These are phyloP conservation scores for Phengaris arion DNA, from an alignment of 2,888 invertebrate species.

Conservation along the genomic window DNA sequence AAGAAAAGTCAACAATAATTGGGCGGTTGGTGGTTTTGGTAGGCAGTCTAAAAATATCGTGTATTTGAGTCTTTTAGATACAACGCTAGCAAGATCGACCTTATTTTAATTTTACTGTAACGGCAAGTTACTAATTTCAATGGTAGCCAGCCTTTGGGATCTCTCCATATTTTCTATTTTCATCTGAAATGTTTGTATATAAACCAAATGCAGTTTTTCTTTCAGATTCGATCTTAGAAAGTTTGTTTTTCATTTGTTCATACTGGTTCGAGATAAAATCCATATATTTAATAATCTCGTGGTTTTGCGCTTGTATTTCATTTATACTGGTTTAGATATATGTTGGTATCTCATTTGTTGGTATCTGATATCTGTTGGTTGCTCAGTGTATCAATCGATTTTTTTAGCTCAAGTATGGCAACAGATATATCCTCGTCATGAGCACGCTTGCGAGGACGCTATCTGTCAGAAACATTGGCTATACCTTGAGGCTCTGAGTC, in stretches of 20 bases:
- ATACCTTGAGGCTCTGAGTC: neutral
- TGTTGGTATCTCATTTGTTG: no score
- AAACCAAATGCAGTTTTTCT: neutral
- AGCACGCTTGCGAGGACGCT: neutral
- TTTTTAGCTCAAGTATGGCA: neutral
- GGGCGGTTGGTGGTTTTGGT: neutral
- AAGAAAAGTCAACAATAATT: neutral
- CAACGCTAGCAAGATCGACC: neutral
- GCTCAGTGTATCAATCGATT: neutral
- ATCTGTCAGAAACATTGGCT: neutral
- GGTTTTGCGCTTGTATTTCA: neutral
- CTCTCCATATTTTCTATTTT: slow-evolving; percentile 13
- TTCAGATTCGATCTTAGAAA: neutral
- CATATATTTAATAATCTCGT: slow-evolving; percentile 25
- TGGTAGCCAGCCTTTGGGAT: neutral
- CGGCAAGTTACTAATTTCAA: neutral
- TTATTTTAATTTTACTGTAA: neutral
- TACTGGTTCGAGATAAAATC: slow-evolving; percentile 7
- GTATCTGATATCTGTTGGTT: neutral
- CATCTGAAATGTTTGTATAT: neutral
- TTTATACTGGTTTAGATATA: neutral
- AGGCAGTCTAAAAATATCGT: neutral
- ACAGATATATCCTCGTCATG: neutral
- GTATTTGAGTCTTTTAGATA: neutral
- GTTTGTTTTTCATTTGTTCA: neutral